These are phyloP conservation scores for Epinotia brunnichana DNA, from an alignment of 2,888 invertebrate species.

Conservation along the genomic window DNA sequence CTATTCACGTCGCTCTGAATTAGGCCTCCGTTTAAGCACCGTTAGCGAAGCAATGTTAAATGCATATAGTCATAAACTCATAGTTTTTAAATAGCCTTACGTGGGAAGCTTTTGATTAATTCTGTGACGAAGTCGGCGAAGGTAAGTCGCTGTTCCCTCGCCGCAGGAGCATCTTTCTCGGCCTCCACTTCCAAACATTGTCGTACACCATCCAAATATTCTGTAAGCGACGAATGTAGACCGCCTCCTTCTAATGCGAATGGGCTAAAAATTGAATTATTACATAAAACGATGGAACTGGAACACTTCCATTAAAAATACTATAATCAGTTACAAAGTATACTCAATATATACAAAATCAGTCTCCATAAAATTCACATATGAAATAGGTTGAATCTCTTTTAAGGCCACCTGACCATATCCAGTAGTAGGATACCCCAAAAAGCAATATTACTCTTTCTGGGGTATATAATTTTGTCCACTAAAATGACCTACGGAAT, in stretches of 20 bases:
- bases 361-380: too few species aligned
- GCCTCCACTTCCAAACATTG: constrained; percentile 95
- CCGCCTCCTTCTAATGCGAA: constrained; percentile 94
- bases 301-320: not conserved
- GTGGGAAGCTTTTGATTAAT: constrained; percentile 95
- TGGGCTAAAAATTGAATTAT: constrained; percentile 78
- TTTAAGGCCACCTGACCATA: too few species aligned
- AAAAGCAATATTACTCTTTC: too few species aligned
- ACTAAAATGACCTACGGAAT: too few species aligned
- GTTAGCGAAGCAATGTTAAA: not conserved
- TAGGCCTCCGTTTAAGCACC: too few species aligned
- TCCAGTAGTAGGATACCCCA: too few species aligned
- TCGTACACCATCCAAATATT: constrained; percentile 97
- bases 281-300: not conserved
- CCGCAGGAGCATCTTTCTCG: constrained; percentile 94
- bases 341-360: too few species aligned
- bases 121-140: constrained; percentile 97
- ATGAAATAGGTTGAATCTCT: too few species aligned
- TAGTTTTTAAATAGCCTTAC: constrained; percentile 85
- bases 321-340: too few species aligned
- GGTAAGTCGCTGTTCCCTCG: constrained; percentile 95
- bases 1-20: not conserved
- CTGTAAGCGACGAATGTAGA: constrained; percentile 93
- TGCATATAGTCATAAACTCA: not conserved
- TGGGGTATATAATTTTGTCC: too few species aligned